Evolutionary conservation across 2,113 vertebrate genomes (phyloP).

Genomic region (Plectropomus leopardus): DNA sequence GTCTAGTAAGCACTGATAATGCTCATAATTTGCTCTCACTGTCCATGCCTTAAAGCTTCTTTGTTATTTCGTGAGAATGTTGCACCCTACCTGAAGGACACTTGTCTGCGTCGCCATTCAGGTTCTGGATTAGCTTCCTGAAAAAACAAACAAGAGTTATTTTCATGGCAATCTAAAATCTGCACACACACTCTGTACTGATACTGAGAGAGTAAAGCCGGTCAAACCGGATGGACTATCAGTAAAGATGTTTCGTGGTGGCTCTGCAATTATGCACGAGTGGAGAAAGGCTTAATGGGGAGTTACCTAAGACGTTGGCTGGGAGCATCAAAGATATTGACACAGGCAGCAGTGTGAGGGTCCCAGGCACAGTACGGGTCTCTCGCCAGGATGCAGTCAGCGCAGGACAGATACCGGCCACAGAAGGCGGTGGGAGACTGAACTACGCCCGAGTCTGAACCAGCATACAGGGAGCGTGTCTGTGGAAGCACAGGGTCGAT

Average conservation of each 20-base stretch:
- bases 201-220: conserved; percentile 19
- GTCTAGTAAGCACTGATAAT: no score
- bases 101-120: conserved; percentile 88
- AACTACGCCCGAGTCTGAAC: conserved; percentile 92
- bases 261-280: conserved; percentile 11
- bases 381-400: conserved; percentile 92
- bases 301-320: conserved; percentile 58
- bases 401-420: conserved; percentile 88
- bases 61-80: neutral
- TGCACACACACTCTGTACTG: neutral
- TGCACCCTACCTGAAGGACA: conserved; percentile 86
- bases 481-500: conserved; percentile 64
- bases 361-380: conserved; percentile 98
- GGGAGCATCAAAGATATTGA: conserved; percentile 79
- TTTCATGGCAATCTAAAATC: conserved; percentile 11
- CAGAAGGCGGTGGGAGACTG: conserved; percentile 94
- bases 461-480: conserved; percentile 91
- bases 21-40: neutral
- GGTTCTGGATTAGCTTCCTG: conserved; percentile 91
- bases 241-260: neutral
- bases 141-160: conserved; percentile 59
- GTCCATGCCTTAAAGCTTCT: neutral
- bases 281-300: neutral
- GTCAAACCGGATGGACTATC: conserved; percentile 32
- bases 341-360: conserved; percentile 76